Base-by-base conservation (phyloP, 2,113 vertebrate genomes). In the Passer domesticus region DNA sequence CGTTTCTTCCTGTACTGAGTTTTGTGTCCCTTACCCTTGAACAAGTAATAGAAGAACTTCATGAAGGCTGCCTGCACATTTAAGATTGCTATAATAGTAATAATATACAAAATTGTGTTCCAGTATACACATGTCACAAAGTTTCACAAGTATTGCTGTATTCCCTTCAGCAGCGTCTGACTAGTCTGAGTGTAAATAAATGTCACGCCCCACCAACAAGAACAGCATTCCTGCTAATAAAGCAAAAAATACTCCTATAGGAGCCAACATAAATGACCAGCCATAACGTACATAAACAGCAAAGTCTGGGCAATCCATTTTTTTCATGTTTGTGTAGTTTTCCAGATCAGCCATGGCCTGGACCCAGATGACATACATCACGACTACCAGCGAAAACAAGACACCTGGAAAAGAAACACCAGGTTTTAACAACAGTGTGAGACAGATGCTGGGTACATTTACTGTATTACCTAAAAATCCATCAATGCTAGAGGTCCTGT, bases 251-350 rank as follows among this genome's bases (percentile, higher is more conserved):
- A 98, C 98, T 64, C 99, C 99, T 20, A 98, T 68, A 9, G 99
- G 98, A 56, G 99, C 99, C 80, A 99, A 95, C 95, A 99, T 99
- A 97, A 99, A 99, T 3, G 99, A 99, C 97, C 99, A 98, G 72
- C 99, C 99, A 4, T 99, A 99, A 68, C 46, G 97, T 62, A 98
- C 92, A 56, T 97, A 97, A 69, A 99, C 96, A 35, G 97, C 95
- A 95, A 98, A 98, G 33, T 97, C 97, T 27, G 94, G 89, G 92
- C 99, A 99, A 62, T 96, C 97, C 92, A 90, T 83, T 95, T 97
- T 98, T 85, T 97, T 98, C 92, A 90, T 92, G 30, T 83, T 85
- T 72, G 89, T 97, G 83, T 99, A 99, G 93, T 92, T 96, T 91
- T 99, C 96, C 91, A 99, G 95, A 97, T 99, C 98, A 66, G 98